Evolutionary conservation across 2,888 invertebrate genomes (phyloP), one percentile per base, ranked within the genome.

Genomic region (Rhynchonema sp.): DNA sequence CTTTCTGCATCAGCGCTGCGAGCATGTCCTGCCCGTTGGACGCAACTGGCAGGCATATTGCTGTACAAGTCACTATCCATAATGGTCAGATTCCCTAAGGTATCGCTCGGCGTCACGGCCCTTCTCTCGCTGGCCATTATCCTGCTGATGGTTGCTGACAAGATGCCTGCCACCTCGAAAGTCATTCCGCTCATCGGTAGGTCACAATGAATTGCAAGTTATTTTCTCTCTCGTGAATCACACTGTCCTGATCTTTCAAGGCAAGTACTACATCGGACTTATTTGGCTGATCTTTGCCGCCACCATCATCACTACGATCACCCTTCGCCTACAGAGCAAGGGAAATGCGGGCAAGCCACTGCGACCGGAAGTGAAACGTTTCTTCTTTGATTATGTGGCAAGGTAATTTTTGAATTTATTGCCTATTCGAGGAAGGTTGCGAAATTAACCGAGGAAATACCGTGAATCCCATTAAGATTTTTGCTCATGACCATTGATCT

Each of bases 71-170:
- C n/a, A n/a, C n/a, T n/a, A n/a, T n/a, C n/a, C n/a, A n/a, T n/a
- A n/a, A n/a, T n/a, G n/a, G n/a, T n/a, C n/a, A n/a, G n/a, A 46
- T 52, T 52, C 25, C 3, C n/a, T 22, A 26, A 46, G 25, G 58
- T 60, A 6, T 67, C 67, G 2, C 62, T 70, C 26, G 70, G 70
- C 23, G 70, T 70, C 29, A 70, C 69, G 26, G 70, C 70, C 0
- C 62, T 70, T 30, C 62, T 70, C 30, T 70, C 70, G 1, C 68
- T 69, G 66, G 68, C 68, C 13, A 69, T 70, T 26, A 70, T 70
- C 20, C 67, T 67, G 66, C 28, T 63, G 63, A 63, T 57, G 60
- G 61, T 62, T 0, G 66, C 66, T 3, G 69, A 69, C 52, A 67
- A 69, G 52, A 68, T 70, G 26, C 69, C 69, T 0, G 70, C 70